Conservation (phyloP, 2,888 invertebrate species). For the Macrophya alboannulata region DNA sequence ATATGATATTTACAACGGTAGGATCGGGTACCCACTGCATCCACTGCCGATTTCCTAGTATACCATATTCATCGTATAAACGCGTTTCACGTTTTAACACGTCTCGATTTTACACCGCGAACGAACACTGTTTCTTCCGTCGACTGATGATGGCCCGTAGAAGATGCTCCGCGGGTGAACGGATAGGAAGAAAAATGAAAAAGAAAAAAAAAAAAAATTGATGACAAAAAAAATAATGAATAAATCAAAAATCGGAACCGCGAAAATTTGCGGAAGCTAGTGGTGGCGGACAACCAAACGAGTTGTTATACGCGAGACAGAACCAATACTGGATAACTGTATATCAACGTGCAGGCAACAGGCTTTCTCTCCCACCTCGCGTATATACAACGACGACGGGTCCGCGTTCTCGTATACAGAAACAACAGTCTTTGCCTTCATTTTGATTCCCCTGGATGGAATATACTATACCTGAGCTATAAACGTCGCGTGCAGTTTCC, state of each 20-base stretch:
- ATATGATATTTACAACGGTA: neutral
- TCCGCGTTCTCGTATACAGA: conserved; percentile 43
- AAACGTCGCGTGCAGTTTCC: conserved; percentile 53
- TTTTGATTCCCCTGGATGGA: conserved; percentile 59
- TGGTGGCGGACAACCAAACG: conserved; percentile 42
- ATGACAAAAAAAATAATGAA: neutral
- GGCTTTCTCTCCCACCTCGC: conserved; percentile 58
- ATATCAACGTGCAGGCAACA: conserved; percentile 56
- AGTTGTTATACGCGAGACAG: conserved; percentile 56
- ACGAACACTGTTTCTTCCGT: neutral
- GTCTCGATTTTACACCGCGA: neutral
- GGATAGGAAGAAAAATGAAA: neutral
- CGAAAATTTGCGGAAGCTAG: conserved; percentile 53
- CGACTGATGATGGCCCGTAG: neutral
- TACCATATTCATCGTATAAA: neutral
- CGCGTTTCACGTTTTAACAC: neutral
- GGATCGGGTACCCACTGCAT: conserved; percentile 7
- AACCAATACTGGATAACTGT: conserved; percentile 58
- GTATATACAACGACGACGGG: neutral
- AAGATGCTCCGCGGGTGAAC: neutral
- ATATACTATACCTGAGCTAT: conserved; percentile 48
- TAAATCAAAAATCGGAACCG: conserved; percentile 17
- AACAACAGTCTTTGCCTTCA: conserved; percentile 49
- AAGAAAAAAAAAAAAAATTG: neutral
- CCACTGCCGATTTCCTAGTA: conserved; percentile 21